These are phyloP conservation scores for Hyaena hyaena DNA, from an alignment of 2,113 vertebrate genomes.

Conservation along the genomic window DNA sequence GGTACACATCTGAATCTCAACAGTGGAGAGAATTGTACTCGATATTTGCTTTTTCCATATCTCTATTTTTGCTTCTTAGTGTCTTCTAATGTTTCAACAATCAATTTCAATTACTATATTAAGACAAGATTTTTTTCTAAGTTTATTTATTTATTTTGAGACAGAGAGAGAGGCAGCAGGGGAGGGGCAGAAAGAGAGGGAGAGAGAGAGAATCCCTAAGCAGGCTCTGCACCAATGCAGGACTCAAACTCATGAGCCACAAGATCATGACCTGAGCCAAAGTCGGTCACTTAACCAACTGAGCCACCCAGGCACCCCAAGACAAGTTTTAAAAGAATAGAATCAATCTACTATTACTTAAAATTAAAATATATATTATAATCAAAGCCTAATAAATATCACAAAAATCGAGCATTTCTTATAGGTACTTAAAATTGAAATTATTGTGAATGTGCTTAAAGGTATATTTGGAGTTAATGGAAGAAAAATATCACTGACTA, in stretches of 20 bases:
- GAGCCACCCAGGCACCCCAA: neutral
- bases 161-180: too few species aligned
- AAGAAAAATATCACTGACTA: neutral
- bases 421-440: constrained; percentile 4
- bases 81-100: constrained; percentile 28
- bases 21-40: neutral
- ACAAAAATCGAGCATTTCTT: constrained; percentile 26
- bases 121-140: neutral
- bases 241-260: too few species aligned
- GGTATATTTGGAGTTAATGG: neutral
- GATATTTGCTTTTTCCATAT: neutral
- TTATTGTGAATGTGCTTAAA: neutral
- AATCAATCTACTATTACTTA: neutral
- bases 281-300: too few species aligned
- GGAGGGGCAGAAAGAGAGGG: too few species aligned
- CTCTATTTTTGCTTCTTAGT: constrained; percentile 10
- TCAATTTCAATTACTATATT: neutral
- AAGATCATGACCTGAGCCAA: too few species aligned
- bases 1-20: neutral
- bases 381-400: neutral
- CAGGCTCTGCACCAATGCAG: too few species aligned
- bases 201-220: too few species aligned
- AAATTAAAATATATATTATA: constrained; percentile 18
- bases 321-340: constrained; percentile 23
- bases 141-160: too few species aligned